A percentile compares a stretch with the other conserved stretches of the same genome.
Conservation (phyloP, 2,888 invertebrate species). For the Aplocera efformata region DNA sequence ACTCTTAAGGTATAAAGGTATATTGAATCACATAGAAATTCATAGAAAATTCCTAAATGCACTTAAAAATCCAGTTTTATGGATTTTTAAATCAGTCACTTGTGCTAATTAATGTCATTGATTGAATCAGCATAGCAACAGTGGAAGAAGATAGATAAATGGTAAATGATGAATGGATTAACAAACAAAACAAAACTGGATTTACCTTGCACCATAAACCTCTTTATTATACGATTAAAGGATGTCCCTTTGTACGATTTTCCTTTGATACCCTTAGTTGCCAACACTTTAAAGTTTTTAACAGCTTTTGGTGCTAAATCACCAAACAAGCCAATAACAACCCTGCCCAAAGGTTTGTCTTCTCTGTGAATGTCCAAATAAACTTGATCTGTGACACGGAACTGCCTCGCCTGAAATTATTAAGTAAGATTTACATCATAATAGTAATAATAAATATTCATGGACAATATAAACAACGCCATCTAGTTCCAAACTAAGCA, state of each 20-base stretch:
- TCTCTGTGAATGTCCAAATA: constrained; percentile 90
- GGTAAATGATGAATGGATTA: too few relatives aligned
- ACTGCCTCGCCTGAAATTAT: constrained; percentile 77
- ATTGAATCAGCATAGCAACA: too few relatives aligned
- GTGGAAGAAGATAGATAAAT: constrained; percentile 1
- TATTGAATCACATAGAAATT: too few relatives aligned
- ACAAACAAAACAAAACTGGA: constrained; percentile 1
- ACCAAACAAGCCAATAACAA: constrained; percentile 94
- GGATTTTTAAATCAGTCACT: too few relatives aligned
- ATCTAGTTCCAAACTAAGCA: too few relatives aligned
- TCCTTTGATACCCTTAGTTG: constrained; percentile 87
- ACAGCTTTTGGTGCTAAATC: constrained; percentile 92
- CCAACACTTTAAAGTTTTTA: constrained; percentile 91
- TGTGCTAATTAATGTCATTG: too few relatives aligned
- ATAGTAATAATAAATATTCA: too few relatives aligned
- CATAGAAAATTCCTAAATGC: too few relatives aligned
- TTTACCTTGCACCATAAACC: constrained; percentile 95
- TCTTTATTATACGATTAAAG: constrained; percentile 92
- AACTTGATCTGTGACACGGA: constrained; percentile 88
- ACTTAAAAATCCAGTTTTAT: too few relatives aligned
- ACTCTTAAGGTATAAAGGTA: too few relatives aligned
- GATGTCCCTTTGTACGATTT: constrained; percentile 88
- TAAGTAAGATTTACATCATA: constrained; percentile 11
- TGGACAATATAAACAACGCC: too few relatives aligned
- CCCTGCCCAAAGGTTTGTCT: constrained; percentile 85